Evolutionary conservation across 2,888 invertebrate species (phyloP).

Genomic region (Agrotis exclamationis): DNA sequence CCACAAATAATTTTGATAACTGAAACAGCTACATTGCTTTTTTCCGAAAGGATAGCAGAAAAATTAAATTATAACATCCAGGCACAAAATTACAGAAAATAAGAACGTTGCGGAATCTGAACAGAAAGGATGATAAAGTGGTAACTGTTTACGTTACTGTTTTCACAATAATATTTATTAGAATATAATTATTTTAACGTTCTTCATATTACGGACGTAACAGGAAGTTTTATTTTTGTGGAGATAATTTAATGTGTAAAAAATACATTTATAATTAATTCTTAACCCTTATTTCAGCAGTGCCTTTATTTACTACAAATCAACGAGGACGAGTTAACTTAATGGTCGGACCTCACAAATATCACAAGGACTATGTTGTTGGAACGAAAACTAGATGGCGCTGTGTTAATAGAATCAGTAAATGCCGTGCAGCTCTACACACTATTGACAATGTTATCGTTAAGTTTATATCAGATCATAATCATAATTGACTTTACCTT

Average conservation of each 20-base stretch:
- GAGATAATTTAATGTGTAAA: too few relatives aligned
- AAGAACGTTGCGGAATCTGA: too few relatives aligned
- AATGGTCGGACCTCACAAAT: slow-evolving; percentile 51
- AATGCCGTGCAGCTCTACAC: slow-evolving; percentile 66
- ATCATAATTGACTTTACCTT: slow-evolving; percentile 19
- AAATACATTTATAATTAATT: not conserved
- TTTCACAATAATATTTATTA: not conserved
- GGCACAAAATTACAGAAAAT: too few relatives aligned
- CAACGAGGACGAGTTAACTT: slow-evolving; percentile 44
- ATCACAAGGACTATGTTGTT: slow-evolving; percentile 54
- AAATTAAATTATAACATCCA: too few relatives aligned
- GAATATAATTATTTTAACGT: not conserved
- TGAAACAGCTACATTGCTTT: too few relatives aligned
- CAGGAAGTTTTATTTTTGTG: too few relatives aligned
- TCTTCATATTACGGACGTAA: too few relatives aligned
- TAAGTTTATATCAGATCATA: slow-evolving; percentile 52
- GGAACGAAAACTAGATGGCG: slow-evolving; percentile 71
- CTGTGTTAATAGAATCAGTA: slow-evolving; percentile 64
- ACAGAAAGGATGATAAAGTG: too few relatives aligned
- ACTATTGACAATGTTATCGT: slow-evolving; percentile 63
- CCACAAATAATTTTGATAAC: too few relatives aligned
- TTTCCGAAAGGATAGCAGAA: too few relatives aligned
- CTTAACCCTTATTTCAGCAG: slow-evolving; percentile 18
- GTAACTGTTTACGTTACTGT: too few relatives aligned
- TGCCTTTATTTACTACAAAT: slow-evolving; percentile 18